These are phyloP conservation scores for Enteromius thamalakanensis DNA, from an alignment of 2,797 vertebrate genomes.

Conservation along the genomic window DNA sequence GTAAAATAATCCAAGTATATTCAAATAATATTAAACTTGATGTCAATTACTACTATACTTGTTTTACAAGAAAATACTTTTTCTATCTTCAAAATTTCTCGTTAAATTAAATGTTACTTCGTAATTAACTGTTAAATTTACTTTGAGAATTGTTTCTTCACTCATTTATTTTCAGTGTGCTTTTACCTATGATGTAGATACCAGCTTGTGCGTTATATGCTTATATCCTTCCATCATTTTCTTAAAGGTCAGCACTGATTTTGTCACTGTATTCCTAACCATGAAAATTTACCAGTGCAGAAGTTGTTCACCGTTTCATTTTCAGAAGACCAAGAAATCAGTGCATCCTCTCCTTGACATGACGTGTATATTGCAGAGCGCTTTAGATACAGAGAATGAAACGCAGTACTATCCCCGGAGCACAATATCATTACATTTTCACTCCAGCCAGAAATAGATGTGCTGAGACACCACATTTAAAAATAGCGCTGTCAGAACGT, in stretches of 20 bases:
- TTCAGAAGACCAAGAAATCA: background rate
- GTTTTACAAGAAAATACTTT: background rate
- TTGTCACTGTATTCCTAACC: background rate
- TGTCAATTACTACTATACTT: background rate
- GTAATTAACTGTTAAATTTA: too few species aligned
- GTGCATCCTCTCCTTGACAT: background rate
- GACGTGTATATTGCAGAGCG: background rate
- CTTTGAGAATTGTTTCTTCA: background rate
- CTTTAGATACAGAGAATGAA: slow-evolving; percentile 19
- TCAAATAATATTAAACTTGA: too few species aligned
- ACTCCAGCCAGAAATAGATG: slow-evolving; percentile 42
- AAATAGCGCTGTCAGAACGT: slow-evolving; percentile 51
- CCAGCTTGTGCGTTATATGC: background rate
- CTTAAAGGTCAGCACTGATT: background rate
- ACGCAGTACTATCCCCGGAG: background rate
- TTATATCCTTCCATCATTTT: background rate
- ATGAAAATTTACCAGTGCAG: background rate
- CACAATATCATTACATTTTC: slow-evolving; percentile 47
- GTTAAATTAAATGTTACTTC: too few species aligned
- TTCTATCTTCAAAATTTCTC: background rate
- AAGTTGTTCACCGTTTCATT: background rate
- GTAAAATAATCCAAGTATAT: too few species aligned
- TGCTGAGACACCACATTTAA: slow-evolving; percentile 56
- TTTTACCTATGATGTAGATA: background rate
- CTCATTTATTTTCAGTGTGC: background rate